Conservation (phyloP, 2,888 invertebrate species). For the Micoletzkya japonica region DNA sequence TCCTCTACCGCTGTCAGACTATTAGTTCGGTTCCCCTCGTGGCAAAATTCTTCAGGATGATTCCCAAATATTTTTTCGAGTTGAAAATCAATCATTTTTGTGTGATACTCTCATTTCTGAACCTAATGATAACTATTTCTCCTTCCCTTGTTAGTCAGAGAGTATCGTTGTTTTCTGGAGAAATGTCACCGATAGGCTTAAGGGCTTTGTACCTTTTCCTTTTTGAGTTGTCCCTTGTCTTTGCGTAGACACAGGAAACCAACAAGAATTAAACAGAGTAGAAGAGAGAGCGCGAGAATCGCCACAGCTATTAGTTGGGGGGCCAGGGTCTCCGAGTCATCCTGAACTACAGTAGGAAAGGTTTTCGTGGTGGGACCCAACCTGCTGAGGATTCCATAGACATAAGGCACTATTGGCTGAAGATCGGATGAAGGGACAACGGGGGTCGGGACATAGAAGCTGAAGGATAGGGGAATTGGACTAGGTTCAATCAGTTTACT, state of each 20-base stretch:
- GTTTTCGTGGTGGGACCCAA: constrained; percentile 8
- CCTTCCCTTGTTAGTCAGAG: neutral
- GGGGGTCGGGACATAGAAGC: constrained; percentile 44
- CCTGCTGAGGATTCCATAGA: constrained; percentile 41
- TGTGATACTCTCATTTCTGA: too few species aligned
- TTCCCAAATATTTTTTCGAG: too few species aligned
- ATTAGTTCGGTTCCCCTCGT: too few species aligned
- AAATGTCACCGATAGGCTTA: neutral
- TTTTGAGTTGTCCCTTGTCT: constrained; percentile 7
- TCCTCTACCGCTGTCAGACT: too few species aligned
- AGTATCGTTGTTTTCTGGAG: neutral
- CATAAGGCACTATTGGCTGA: constrained; percentile 43
- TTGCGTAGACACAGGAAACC: constrained; percentile 18
- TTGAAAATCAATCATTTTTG: too few species aligned
- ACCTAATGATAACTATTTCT: too few species aligned
- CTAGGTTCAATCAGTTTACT: too few species aligned
- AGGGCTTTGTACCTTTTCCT: constrained; percentile 17
- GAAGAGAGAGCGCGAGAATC: constrained; percentile 33
- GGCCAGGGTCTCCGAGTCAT: constrained; percentile 23
- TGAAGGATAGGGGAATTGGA: neutral
- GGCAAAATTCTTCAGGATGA: too few species aligned
- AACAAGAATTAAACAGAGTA: constrained; percentile 28
- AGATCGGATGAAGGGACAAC: constrained; percentile 48
- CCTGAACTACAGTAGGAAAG: constrained; percentile 21
- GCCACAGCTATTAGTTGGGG: constrained; percentile 36